phyloP scores from a whole-genome alignment of 2,113 vertebrate genomes.

The Numenius arquata region DNA sequence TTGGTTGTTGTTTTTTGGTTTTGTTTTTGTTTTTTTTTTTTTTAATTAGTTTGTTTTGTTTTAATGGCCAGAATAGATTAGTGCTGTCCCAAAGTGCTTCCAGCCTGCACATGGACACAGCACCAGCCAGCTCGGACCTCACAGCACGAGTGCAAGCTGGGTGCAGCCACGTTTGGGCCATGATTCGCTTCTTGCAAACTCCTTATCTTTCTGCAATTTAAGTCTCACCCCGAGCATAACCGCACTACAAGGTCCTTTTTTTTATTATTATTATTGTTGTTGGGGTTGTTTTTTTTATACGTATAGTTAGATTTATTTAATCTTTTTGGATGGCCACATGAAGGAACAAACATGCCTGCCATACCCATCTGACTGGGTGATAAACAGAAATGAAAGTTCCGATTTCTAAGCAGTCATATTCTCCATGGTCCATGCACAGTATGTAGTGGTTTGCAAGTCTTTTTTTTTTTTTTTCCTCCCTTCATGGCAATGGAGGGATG shows the following conservation, averaged over 20 bases:
- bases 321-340: neutral
- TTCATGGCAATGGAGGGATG: neutral
- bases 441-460: neutral
- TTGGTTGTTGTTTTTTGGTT: too few species aligned
- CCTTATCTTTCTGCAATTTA: neutral
- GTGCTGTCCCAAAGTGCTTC: neutral
- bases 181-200: neutral
- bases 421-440: accelerated
- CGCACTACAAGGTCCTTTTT: neutral
- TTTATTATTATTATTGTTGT: neutral
- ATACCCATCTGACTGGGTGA: neutral
- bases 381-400: neutral
- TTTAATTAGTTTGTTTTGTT: too few species aligned
- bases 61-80: neutral
- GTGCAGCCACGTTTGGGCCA: neutral
- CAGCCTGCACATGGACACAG: neutral
- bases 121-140: neutral
- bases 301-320: neutral
- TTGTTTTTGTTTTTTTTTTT: too few species aligned
- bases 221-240: neutral
- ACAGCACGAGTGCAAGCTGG: neutral
- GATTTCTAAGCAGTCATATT: neutral
- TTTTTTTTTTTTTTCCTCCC: neutral
- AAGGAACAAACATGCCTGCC: neutral
- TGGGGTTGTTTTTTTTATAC: neutral